Base-by-base conservation (phyloP, 2,797 vertebrate species). In the Malurus splendens region DNA sequence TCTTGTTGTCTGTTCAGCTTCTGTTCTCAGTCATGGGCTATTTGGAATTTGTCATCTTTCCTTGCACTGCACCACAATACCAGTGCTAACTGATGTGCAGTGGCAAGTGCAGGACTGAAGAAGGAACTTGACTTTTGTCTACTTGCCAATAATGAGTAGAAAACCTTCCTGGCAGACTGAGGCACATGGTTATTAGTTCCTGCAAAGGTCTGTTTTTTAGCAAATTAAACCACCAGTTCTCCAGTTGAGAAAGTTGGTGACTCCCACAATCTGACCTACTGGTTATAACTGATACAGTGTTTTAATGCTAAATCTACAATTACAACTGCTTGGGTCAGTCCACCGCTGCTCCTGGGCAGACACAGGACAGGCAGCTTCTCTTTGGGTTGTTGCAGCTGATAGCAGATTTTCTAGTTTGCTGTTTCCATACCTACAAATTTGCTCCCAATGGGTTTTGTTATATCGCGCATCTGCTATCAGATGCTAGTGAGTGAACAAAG, bases 401-500 rank as follows among this genome's bases (percentile, higher is more conserved):
- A 41, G 18, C 38, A 32, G 4, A 3, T 54, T 84, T 78, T 83
- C 67, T 70, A 56, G 25, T 65, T 82, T 70, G 41, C n/a, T 45
- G 0, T 44, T 87, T 75, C 33, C 6, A 6, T 66, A 48, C 27
- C 50, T 88, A 36, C 60, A 62, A 50, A 44, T 74, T 73, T 65
- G 22, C 7, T 65, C 72, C 30, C n/a, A 59, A 18, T 10, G 50
- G 41, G 3, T 75, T 86, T 88, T 84, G 27, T 45, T 39, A 6
- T 71, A 9, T 38, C 73, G 44, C 28, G 24, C n/a, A 38, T 86
- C n/a, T 80, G 55, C 41, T 77, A 0, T 87, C 61, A 78, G 20
- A 60, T 62, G 28, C 45, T 66, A 39, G 76, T 66, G 52, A 73
- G 19, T 50, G 38, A 87, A 44, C 27, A 82, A 85, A 90, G 62